Evolutionary conservation across 2,797 vertebrate genomes (phyloP).

Genomic region (Falco concolor): DNA sequence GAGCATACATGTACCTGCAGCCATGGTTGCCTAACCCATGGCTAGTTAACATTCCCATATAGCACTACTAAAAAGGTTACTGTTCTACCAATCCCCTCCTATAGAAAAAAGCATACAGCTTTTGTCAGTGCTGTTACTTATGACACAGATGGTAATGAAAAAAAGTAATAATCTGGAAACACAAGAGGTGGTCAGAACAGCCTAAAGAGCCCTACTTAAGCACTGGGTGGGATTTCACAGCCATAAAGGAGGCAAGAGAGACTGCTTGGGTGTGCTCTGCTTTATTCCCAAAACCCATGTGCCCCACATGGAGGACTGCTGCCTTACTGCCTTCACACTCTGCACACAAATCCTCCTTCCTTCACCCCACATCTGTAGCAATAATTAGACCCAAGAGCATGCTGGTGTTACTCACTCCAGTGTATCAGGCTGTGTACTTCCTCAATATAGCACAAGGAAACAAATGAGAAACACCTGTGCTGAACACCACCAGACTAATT

Average conservation of each 20-base stretch:
- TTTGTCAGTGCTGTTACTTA: neutral
- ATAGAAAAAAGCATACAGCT: neutral
- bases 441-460: neutral
- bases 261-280: neutral
- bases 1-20: fast-evolving
- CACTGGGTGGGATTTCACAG: neutral
- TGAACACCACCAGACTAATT: neutral
- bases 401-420: neutral
- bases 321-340: neutral
- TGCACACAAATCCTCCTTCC: neutral
- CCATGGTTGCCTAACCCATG: neutral
- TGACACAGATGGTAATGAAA: fast-evolving
- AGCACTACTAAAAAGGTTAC: neutral
- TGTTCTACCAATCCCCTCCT: neutral
- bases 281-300: neutral
- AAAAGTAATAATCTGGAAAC: neutral
- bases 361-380: neutral
- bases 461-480: neutral
- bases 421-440: neutral
- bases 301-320: neutral
- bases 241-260: neutral
- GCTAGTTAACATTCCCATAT: neutral
- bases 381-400: neutral
- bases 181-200: neutral
- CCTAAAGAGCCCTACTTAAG: neutral